Conservation (phyloP, 2,888 invertebrate genomes). For the Scaptomyza caliginosa region DNA sequence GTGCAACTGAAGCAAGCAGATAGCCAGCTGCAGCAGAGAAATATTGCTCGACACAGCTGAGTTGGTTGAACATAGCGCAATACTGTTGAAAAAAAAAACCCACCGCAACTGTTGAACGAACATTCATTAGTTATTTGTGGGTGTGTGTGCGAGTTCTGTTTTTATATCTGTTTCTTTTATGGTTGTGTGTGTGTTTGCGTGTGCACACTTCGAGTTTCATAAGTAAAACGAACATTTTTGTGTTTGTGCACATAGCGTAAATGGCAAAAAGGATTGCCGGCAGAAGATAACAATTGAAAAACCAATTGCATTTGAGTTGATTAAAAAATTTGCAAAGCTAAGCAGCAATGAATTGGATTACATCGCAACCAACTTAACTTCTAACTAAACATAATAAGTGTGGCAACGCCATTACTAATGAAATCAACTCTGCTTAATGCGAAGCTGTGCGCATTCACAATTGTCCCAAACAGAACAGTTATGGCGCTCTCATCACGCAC, state of each 20-base stretch:
- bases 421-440: neutral
- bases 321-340: neutral
- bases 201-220: slow-evolving; percentile 46
- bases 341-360: neutral
- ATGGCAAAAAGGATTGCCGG: slow-evolving; percentile 75
- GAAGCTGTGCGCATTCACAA: neutral
- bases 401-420: neutral
- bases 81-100: slow-evolving; percentile 20
- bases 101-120: slow-evolving; percentile 37
- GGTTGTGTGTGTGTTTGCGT: slow-evolving; percentile 10
- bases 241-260: slow-evolving; percentile 43
- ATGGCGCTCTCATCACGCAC: neutral
- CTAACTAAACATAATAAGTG: neutral
- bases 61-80: slow-evolving; percentile 26
- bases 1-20: slow-evolving; percentile 1
- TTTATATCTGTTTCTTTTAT: slow-evolving; percentile 19
- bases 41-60: slow-evolving; percentile 49
- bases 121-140: slow-evolving; percentile 61
- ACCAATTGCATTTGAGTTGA: neutral
- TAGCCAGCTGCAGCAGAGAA: slow-evolving; percentile 15
- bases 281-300: slow-evolving; percentile 35
- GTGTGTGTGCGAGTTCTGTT: slow-evolving; percentile 44
- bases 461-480: neutral
- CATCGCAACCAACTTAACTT: neutral
- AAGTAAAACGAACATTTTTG: slow-evolving; percentile 61